phyloP scores from a whole-genome alignment of 2,888 invertebrate genomes.

The Catocala fraxini region DNA sequence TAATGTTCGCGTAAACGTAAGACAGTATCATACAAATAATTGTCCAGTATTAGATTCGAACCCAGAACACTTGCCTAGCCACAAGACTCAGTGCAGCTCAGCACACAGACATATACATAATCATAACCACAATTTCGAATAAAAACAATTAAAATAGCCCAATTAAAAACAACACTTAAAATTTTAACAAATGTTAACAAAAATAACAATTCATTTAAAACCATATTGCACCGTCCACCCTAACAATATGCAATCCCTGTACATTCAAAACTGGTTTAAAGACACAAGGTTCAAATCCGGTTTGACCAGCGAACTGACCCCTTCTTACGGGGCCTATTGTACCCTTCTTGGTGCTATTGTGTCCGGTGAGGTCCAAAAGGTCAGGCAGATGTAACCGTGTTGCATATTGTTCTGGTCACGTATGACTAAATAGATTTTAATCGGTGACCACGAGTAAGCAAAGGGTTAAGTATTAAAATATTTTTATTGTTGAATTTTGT shows the following conservation, averaged over 20 bases:
- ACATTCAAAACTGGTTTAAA: constrained; percentile 60
- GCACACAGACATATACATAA: too few species aligned
- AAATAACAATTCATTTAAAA: constrained; percentile 16
- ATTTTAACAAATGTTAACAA: neutral
- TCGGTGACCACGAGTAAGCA: neutral
- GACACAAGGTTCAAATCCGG: constrained; percentile 69
- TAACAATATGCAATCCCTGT: constrained; percentile 39
- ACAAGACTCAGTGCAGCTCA: too few species aligned
- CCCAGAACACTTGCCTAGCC: too few species aligned
- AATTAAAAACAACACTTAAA: too few species aligned
- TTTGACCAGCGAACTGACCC: constrained; percentile 55
- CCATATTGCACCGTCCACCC: constrained; percentile 20
- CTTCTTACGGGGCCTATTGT: constrained; percentile 64
- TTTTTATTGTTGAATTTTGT: neutral
- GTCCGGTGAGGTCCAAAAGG: constrained; percentile 61
- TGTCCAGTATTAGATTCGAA: too few species aligned
- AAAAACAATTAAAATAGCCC: too few species aligned
- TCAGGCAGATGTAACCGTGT: constrained; percentile 70
- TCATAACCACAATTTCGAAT: too few species aligned
- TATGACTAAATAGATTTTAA: neutral
- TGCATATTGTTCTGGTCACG: constrained; percentile 39
- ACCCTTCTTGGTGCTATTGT: constrained; percentile 53
- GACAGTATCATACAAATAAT: too few species aligned
- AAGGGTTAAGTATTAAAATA: neutral
- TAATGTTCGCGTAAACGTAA: too few species aligned